A percentile compares a stretch with the other conserved stretches of the same genome.
These are phyloP conservation scores for Galerucella pusilla DNA, from an alignment of 2,888 invertebrate genomes.

Conservation along the genomic window DNA sequence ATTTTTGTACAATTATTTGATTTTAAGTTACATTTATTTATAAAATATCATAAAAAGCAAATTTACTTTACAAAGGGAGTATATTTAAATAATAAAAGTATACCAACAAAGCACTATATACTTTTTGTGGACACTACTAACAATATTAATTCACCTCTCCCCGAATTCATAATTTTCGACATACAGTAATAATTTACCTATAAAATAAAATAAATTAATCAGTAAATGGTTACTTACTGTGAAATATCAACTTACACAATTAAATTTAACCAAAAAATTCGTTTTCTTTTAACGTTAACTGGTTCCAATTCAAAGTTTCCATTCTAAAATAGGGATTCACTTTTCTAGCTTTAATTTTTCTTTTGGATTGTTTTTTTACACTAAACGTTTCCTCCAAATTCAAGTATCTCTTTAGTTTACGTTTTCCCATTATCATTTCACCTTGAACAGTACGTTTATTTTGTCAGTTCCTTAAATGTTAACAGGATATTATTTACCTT, in stretches of 20 bases:
- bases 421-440: constrained; percentile 23
- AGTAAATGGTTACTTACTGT: too few species aligned
- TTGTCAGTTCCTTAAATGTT: not conserved
- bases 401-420: constrained; percentile 33
- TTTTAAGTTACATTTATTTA: too few species aligned
- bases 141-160: too few species aligned
- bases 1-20: not conserved
- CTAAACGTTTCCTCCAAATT: constrained; percentile 28
- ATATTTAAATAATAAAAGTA: too few species aligned
- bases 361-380: constrained; percentile 16
- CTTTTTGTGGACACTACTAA: not conserved
- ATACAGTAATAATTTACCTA: too few species aligned
- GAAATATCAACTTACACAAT: not conserved
- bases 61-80: too few species aligned
- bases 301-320: constrained; percentile 1
- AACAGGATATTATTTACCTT: not conserved
- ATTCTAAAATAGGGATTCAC: constrained; percentile 16
- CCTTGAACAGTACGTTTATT: not conserved
- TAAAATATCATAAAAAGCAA: too few species aligned
- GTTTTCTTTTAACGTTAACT: not conserved
- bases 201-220: too few species aligned
- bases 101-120: not conserved
- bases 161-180: too few species aligned
- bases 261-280: not conserved
- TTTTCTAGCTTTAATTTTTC: constrained; percentile 28